phyloP scores from a whole-genome alignment of 2,797 vertebrate species.

The Caiman crocodilus region DNA sequence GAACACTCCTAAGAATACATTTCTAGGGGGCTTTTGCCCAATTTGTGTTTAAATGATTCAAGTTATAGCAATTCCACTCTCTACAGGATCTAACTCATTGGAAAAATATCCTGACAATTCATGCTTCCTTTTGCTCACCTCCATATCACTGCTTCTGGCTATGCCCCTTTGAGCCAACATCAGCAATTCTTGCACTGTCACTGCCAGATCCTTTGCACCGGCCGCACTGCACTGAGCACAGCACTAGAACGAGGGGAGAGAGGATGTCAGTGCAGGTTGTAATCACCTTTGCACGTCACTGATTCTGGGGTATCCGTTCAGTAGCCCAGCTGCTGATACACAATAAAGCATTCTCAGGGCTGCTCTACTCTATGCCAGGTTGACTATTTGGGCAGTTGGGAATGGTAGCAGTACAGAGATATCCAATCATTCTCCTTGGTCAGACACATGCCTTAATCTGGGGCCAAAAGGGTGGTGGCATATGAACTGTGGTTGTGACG shows the following conservation, averaged over 20 bases:
- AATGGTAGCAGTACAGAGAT: neutral
- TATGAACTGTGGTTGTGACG: too few species aligned
- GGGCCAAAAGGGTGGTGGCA: neutral
- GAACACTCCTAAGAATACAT: neutral
- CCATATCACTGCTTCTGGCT: rapidly evolving
- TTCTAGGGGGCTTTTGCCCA: slow-evolving; percentile 14
- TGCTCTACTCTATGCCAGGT: too few species aligned
- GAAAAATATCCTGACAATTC: neutral
- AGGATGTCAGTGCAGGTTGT: neutral
- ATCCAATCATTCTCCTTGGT: neutral
- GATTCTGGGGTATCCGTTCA: neutral
- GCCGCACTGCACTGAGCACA: rapidly evolving
- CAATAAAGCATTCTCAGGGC: neutral
- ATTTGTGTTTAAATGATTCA: slow-evolving; percentile 1
- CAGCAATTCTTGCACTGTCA: neutral
- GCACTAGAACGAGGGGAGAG: rapidly evolving
- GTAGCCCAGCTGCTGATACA: neutral
- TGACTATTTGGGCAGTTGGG: neutral
- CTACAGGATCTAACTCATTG: neutral
- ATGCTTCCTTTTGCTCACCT: neutral
- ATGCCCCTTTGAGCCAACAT: neutral
- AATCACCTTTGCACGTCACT: neutral
- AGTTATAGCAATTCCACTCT: neutral
- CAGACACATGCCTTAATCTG: neutral
- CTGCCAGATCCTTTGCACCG: neutral